Base-by-base conservation (phyloP, 1,140 invertebrate genomes). In the Halictus rubicundus region DNA sequence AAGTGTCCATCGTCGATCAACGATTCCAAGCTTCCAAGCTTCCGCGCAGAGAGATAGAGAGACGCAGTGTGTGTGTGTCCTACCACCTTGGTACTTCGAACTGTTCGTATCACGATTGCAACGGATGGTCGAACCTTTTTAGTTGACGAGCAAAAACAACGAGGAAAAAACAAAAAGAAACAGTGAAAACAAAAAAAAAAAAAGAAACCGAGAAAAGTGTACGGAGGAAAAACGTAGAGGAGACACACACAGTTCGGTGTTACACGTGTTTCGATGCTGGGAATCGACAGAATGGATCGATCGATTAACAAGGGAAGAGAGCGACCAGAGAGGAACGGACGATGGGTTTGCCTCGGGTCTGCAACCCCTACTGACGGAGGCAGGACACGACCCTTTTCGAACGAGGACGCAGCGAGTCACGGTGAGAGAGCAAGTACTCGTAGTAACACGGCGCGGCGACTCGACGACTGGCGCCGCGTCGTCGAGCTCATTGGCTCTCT, bases 391-490 rank as follows among this genome's bases (percentile, higher is more conserved):
- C 65, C 61, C 78, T 69, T 75, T 74, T 57, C 57, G 59, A 80
- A 73, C 32, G 65, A 76, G 61, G 65, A 79, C 71, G 69, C 69
- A 57, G 37, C 37, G 9, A 76, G n/a, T 19, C n/a, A 49, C 75
- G 42, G 46, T 21, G 60, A 65, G 57, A 74, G 37, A 76, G 79
- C 83, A 59, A 82, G 71, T 76, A 81, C 65, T 86, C 71, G 74
- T 68, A 25, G 72, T 80, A 76, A 82, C 83, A 85, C 84, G 80
- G 82, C 83, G 84, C 84, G 80, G 82, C 83, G 84, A 86, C 84
- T 82, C 84, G 75, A 82, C 85, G 85, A 87, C 86, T 87, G 86
- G 84, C 86, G 86, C 85, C 86, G 85, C 75, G 68, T 64, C 85
- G 86, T 79, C 85, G 84, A 86, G 73, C 82, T 82, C 84, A 70